Percentiles rank a stretch among this genome's conserved stretches.
Evolutionary conservation across 37 sponge, comb jelly and placozoan species (phyloP).

Genomic region (Ephydatia muelleri): DNA sequence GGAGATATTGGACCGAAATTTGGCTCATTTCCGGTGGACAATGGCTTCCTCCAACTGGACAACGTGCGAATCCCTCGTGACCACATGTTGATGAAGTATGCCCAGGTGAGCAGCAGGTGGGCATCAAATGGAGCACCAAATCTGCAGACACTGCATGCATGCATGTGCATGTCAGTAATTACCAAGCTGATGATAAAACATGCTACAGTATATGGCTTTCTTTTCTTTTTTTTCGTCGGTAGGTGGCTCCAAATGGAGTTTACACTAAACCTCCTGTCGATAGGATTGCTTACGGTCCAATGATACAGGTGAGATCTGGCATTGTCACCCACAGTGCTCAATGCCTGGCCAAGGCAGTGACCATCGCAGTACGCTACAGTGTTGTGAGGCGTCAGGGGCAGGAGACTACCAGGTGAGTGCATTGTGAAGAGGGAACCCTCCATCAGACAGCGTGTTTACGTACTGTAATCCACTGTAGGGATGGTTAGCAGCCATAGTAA

Average conservation of each 20-base stretch:
- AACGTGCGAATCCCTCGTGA: conserved; percentile 88
- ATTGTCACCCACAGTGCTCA: conserved; percentile 30
- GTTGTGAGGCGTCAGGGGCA: conserved; percentile 86
- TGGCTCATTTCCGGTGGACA: conserved; percentile 79
- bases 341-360: conserved; percentile 66
- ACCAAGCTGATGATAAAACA: neutral
- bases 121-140: neutral
- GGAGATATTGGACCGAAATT: conserved; percentile 95
- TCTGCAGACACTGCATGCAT: too few relatives aligned
- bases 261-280: conserved; percentile 61
- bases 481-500: too few relatives aligned
- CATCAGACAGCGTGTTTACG: too few relatives aligned
- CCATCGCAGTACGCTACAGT: conserved; percentile 92
- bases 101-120: conserved; percentile 50
- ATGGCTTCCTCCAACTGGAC: conserved; percentile 80
- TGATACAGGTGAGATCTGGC: conserved; percentile 72
- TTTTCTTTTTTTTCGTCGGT: neutral
- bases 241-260: conserved; percentile 88
- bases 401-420: conserved; percentile 61
- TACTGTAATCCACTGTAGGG: too few relatives aligned
- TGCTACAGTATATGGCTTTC: neutral
- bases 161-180: too few relatives aligned
- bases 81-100: conserved; percentile 88
- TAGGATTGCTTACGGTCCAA: conserved; percentile 86
- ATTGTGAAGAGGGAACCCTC: too few relatives aligned